Conservation (phyloP, 2,113 vertebrate species). For the Podocnemis expansa region DNA sequence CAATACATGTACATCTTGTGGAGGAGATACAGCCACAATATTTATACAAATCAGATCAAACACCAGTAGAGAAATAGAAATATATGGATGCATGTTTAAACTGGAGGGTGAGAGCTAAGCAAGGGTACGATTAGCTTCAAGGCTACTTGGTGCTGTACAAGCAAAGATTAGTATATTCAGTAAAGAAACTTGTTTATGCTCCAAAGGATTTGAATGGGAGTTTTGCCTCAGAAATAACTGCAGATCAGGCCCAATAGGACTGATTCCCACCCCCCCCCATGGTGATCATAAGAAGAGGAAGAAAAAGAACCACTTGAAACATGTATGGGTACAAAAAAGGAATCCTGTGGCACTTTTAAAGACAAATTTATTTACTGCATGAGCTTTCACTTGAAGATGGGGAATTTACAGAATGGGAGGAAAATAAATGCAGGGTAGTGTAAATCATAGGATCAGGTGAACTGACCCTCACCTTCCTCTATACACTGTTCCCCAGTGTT, state of each 20-base stretch:
- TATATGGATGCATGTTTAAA: neutral
- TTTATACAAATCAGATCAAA: neutral
- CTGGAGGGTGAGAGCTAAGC: neutral
- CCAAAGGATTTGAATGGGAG: neutral
- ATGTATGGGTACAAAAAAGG: too few relatives aligned
- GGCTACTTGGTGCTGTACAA: neutral
- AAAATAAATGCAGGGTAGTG: too few relatives aligned
- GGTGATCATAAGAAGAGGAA: neutral
- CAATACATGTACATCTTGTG: neutral
- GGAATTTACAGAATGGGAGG: too few relatives aligned
- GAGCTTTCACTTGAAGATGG: too few relatives aligned
- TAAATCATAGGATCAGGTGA: too few relatives aligned
- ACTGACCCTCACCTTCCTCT: too few relatives aligned
- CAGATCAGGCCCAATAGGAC: neutral
- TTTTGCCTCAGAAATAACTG: neutral
- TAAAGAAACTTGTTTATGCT: neutral
- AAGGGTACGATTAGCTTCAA: neutral
- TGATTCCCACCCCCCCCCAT: neutral
- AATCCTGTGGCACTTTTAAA: too few relatives aligned
- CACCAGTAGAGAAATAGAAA: neutral
- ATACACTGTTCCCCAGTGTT: too few relatives aligned
- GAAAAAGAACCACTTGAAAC: neutral
- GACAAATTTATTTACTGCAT: too few relatives aligned
- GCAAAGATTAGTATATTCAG: neutral
- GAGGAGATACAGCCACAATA: neutral